A percentile compares a stretch with the other conserved stretches of the same genome.
Conservation (phyloP, 2,113 vertebrate species). For the Onychostoma macrolepis region DNA sequence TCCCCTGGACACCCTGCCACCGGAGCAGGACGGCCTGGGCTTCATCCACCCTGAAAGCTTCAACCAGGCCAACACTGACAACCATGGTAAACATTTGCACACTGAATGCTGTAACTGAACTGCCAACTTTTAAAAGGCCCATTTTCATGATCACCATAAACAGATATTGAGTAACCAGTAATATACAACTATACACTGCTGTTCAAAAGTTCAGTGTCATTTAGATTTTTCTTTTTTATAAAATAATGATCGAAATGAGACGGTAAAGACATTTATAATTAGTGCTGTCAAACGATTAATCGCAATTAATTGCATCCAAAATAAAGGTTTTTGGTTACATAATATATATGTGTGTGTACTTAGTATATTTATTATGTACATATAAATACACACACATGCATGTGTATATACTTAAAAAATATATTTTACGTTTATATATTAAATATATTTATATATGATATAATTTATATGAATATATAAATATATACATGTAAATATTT, state of each 20-base stretch:
- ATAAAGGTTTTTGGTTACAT: too few relatives aligned
- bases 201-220: not conserved
- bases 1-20: constrained; percentile 81
- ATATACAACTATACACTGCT: not conserved
- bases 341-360: too few relatives aligned
- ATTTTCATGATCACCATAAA: not conserved
- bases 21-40: constrained; percentile 86
- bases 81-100: constrained; percentile 80
- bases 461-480: too few relatives aligned
- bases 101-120: not conserved
- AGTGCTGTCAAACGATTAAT: too few relatives aligned
- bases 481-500: too few relatives aligned
- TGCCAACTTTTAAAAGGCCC: not conserved
- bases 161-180: not conserved
- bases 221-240: not conserved
- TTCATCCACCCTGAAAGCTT: constrained; percentile 94
- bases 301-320: too few relatives aligned
- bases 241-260: not conserved
- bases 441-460: too few relatives aligned
- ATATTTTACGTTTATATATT: too few relatives aligned
- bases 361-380: too few relatives aligned
- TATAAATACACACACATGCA: too few relatives aligned
- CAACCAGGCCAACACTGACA: constrained; percentile 95
- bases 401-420: too few relatives aligned
- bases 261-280: too few relatives aligned